These are phyloP conservation scores for Amblyteles armatorius DNA, from an alignment of 2,888 invertebrate genomes.

Conservation along the genomic window DNA sequence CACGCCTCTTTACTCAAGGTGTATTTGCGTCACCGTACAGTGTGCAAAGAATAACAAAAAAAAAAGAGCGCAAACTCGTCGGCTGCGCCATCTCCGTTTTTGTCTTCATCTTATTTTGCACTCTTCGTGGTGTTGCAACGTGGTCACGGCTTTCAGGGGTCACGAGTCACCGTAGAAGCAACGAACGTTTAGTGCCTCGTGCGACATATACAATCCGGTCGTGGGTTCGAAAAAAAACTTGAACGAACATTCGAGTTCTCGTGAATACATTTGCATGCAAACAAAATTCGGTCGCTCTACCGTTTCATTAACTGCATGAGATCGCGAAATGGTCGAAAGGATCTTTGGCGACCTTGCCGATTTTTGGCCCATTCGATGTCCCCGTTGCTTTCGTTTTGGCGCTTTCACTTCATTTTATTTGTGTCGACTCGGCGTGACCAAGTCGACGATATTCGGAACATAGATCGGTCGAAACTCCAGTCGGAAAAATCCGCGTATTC, in stretches of 20 bases:
- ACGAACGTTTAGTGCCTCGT: background rate
- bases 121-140: slow-evolving; percentile 4
- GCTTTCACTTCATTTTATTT: slow-evolving; percentile 31
- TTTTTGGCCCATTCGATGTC: background rate
- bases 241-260: slow-evolving; percentile 21
- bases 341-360: background rate
- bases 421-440: slow-evolving; percentile 38
- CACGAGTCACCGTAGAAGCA: background rate
- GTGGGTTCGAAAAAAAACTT: background rate
- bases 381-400: background rate
- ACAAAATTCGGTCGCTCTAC: slow-evolving; percentile 6
- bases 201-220: slow-evolving; percentile 7
- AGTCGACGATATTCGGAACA: slow-evolving; percentile 11
- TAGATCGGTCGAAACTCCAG: slow-evolving; percentile 24
- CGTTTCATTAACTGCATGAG: slow-evolving; percentile 40
- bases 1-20: slow-evolving; percentile 49
- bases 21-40: slow-evolving; percentile 2
- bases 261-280: slow-evolving; percentile 57
- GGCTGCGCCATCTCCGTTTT: background rate
- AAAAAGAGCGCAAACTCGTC: background rate
- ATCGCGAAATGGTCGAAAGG: slow-evolving; percentile 22
- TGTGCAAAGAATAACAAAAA: background rate
- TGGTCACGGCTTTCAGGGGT: background rate
- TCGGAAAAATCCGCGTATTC: no score
- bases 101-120: background rate